A percentile compares a stretch with the other conserved stretches of the same genome.
phyloP scores from a whole-genome alignment of 2,888 invertebrate species.

The Harpalus rufipes region DNA sequence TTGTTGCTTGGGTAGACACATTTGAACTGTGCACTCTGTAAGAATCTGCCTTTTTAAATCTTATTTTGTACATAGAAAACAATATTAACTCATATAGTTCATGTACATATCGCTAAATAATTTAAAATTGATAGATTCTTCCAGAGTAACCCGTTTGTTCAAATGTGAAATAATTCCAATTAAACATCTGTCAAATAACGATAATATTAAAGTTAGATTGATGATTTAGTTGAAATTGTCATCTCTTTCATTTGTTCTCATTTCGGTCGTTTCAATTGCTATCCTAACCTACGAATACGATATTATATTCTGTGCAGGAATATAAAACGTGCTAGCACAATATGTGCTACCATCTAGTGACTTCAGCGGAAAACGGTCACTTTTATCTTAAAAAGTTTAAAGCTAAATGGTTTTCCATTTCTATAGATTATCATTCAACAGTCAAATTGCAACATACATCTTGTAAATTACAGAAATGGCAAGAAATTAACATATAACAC shows the following conservation, averaged over 20 bases:
- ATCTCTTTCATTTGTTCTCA: slow-evolving; percentile 20
- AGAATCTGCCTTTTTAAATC: slow-evolving; percentile 21
- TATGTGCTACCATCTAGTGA: slow-evolving; percentile 66
- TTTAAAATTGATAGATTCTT: slow-evolving; percentile 42
- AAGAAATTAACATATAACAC: slow-evolving; percentile 33
- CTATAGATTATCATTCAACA: slow-evolving; percentile 66
- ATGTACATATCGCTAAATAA: slow-evolving; percentile 28
- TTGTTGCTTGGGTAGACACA: too few species aligned
- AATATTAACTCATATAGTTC: slow-evolving; percentile 18
- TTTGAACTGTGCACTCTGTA: slow-evolving; percentile 16
- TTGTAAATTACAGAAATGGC: slow-evolving; percentile 37
- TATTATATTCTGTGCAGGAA: slow-evolving; percentile 60
- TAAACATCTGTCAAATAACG: slow-evolving; percentile 14
- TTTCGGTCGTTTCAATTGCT: slow-evolving; percentile 46
- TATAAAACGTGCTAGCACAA: slow-evolving; percentile 66
- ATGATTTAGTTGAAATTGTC: slow-evolving; percentile 34
- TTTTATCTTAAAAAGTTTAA: slow-evolving; percentile 55
- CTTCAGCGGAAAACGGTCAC: slow-evolving; percentile 64
- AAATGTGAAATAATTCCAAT: slow-evolving; percentile 32
- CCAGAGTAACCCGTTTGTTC: slow-evolving; percentile 8
- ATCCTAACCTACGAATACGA: slow-evolving; percentile 53
- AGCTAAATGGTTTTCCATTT: slow-evolving; percentile 56
- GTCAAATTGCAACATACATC: slow-evolving; percentile 66
- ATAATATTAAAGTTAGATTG: slow-evolving; percentile 37
- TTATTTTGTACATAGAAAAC: slow-evolving; percentile 38